These are phyloP conservation scores for Polyommatus iphigenia DNA, from an alignment of 2,888 invertebrate species.

Conservation along the genomic window DNA sequence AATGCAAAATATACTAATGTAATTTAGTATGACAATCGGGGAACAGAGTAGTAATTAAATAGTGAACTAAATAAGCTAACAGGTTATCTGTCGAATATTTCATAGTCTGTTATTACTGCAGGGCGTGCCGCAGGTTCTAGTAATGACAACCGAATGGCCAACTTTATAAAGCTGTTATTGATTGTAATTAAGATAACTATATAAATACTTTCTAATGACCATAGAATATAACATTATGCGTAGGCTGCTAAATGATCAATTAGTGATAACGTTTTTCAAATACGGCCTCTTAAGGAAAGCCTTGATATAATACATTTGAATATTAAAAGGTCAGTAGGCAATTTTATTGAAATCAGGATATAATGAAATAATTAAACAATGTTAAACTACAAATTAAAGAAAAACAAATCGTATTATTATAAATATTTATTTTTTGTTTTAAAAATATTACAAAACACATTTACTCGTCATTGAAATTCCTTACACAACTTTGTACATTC, in stretches of 20 bases:
- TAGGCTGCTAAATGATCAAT: background rate
- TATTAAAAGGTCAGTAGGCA: constrained; percentile 19
- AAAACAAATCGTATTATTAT: constrained; percentile 60
- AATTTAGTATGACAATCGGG: background rate
- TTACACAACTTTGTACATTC: constrained; percentile 56
- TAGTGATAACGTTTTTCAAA: background rate
- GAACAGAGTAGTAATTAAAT: background rate
- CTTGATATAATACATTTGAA: constrained; percentile 16
- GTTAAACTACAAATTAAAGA: constrained; percentile 39
- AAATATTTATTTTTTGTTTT: constrained; percentile 57
- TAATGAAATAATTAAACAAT: constrained; percentile 43
- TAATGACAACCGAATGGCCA: background rate
- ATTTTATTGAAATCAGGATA: constrained; percentile 25
- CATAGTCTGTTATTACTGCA: background rate
- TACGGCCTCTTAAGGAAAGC: background rate
- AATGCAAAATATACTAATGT: background rate
- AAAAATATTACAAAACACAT: constrained; percentile 66
- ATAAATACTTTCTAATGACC: constrained; percentile 7
- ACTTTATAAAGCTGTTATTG: background rate
- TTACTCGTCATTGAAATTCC: constrained; percentile 55
- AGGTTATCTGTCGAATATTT: background rate
- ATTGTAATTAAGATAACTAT: constrained; percentile 15
- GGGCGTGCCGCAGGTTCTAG: background rate
- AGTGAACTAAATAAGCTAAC: background rate
- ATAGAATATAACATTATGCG: background rate